These are phyloP conservation scores for Oceanites oceanicus DNA, from an alignment of 2,113 vertebrate species.

Conservation along the genomic window DNA sequence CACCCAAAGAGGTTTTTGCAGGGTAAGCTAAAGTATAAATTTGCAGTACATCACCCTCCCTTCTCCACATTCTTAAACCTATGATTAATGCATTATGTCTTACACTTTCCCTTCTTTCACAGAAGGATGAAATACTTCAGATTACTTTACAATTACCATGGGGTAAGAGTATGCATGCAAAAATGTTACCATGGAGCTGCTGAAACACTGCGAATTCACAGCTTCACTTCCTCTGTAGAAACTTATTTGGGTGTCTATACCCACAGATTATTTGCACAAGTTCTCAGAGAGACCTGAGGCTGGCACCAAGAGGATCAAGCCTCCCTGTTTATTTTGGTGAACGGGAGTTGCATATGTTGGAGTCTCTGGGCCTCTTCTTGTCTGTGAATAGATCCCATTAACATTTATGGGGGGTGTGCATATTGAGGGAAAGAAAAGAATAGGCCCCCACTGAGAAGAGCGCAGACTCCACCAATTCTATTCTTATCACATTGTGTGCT, in stretches of 20 bases:
- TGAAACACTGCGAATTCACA: neutral
- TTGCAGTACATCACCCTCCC: neutral
- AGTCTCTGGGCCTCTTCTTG: constrained; percentile 55
- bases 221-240: neutral
- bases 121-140: constrained; percentile 3
- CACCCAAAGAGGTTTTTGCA: neutral
- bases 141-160: constrained; percentile 8
- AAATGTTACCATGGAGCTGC: constrained; percentile 47
- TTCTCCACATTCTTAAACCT: neutral
- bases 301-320: neutral
- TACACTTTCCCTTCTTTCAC: neutral
- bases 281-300: neutral
- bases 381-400: constrained; percentile 65
- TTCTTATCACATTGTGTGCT: constrained; percentile 64
- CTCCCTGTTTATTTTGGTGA: constrained; percentile 24
- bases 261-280: constrained; percentile 29
- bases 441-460: constrained; percentile 26
- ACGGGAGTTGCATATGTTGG: constrained; percentile 40
- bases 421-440: constrained; percentile 57
- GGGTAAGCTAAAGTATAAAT: neutral
- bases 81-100: neutral
- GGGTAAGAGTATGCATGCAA: neutral
- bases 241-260: neutral
- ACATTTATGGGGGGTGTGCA: constrained; percentile 63
- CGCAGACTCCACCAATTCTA: constrained; percentile 59